Percentiles rank a stretch among this genome's conserved stretches.
phyloP scores from a whole-genome alignment of 2,113 vertebrate genomes.

The Chauna torquata region DNA sequence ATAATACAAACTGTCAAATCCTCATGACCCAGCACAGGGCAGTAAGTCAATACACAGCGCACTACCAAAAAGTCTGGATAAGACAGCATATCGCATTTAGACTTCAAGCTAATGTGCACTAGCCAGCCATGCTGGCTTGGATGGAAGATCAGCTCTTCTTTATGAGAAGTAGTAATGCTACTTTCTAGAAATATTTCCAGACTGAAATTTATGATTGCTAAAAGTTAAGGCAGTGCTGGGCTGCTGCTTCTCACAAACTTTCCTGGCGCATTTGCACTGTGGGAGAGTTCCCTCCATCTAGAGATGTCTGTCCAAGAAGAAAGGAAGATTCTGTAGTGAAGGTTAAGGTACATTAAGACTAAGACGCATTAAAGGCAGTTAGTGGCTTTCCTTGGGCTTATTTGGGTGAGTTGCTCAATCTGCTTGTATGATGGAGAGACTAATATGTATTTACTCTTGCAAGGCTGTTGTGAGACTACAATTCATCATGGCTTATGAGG shows the following conservation, averaged over 20 bases:
- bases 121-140: neutral
- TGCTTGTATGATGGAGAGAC: neutral
- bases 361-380: neutral
- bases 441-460: neutral
- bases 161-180: neutral
- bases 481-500: neutral
- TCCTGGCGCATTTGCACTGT: neutral
- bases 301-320: neutral
- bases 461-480: neutral
- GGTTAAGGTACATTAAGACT: neutral
- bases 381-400: neutral
- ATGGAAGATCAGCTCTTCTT: neutral
- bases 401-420: neutral
- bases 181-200: neutral
- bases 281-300: neutral
- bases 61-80: neutral
- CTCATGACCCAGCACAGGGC: neutral
- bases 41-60: neutral
- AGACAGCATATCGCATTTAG: neutral
- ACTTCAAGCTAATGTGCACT: neutral
- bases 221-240: neutral
- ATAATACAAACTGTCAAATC: slow-evolving; percentile 44
- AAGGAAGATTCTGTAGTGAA: neutral
- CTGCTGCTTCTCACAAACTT: neutral
- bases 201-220: neutral